These are phyloP conservation scores for Athrips mouffetella DNA, from an alignment of 2,888 invertebrate species.

Conservation along the genomic window DNA sequence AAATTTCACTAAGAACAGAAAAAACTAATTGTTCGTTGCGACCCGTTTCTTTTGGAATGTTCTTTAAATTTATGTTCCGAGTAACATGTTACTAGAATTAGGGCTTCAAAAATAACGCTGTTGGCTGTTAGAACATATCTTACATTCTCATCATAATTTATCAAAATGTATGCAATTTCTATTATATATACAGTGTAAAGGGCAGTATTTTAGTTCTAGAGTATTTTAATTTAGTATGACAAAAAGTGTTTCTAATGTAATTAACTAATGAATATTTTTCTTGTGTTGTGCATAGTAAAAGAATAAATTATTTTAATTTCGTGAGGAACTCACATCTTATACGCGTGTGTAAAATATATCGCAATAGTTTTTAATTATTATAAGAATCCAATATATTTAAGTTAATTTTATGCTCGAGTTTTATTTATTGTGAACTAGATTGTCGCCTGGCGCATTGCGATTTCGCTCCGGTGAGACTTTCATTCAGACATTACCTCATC, in stretches of 20 bases:
- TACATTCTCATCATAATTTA: no score
- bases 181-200: slow-evolving; percentile 3
- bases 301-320: not conserved
- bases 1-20: no score
- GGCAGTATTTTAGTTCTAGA: not conserved
- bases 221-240: slow-evolving; percentile 1
- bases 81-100: not conserved
- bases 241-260: not conserved
- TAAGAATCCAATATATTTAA: slow-evolving; percentile 2
- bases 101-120: not conserved
- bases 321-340: not conserved
- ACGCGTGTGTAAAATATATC: not conserved
- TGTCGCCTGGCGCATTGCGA: no score
- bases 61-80: no score
- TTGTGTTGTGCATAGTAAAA: not conserved
- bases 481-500: no score
- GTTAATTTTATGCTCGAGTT: not conserved
- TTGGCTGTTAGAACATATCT: not conserved
- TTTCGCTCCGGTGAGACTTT: no score
- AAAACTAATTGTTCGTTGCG: no score
- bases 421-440: not conserved
- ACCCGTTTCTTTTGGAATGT: no score
- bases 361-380: not conserved
- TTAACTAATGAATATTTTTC: not conserved
- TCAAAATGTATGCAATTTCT: not conserved